Percentiles rank a stretch among this genome's conserved stretches.
phyloP scores from a whole-genome alignment of 2,888 invertebrate species.

The Cataglyphis livida region DNA sequence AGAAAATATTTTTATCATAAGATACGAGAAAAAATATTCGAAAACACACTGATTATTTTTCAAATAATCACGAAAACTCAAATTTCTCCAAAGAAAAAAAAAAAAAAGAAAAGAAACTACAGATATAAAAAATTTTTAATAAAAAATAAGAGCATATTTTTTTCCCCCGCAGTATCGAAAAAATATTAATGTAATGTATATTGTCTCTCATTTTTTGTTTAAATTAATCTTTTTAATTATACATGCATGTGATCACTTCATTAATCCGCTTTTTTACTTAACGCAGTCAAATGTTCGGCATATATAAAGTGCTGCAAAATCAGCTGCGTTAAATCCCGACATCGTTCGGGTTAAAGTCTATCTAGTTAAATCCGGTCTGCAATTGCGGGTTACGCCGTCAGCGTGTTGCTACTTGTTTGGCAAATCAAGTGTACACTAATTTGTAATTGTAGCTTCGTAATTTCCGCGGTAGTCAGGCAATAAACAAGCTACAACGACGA shows the following conservation, averaged over 20 bases:
- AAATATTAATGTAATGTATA: neutral
- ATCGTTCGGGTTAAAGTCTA: slow-evolving; percentile 15
- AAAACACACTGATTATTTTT: neutral
- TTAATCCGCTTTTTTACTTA: neutral
- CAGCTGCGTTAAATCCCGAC: slow-evolving; percentile 25
- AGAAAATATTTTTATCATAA: neutral
- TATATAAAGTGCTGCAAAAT: slow-evolving; percentile 18
- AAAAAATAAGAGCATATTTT: neutral
- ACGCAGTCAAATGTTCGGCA: neutral
- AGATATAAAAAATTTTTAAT: neutral
- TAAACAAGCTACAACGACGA: slow-evolving; percentile 49
- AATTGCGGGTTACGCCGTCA: slow-evolving; percentile 50
- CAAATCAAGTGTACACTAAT: slow-evolving; percentile 53
- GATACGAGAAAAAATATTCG: neutral
- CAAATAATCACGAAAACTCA: neutral
- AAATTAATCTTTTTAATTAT: slow-evolving; percentile 1
- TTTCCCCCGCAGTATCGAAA: neutral
- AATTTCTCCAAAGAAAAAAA: neutral
- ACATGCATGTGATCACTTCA: neutral
- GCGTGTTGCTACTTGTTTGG: slow-evolving; percentile 49
- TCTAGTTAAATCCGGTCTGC: slow-evolving; percentile 41
- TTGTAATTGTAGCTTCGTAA: slow-evolving; percentile 54
- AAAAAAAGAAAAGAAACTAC: neutral
- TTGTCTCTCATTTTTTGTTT: neutral
- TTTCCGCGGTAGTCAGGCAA: slow-evolving; percentile 44